A percentile compares a stretch with the other conserved stretches of the same genome.
These are phyloP conservation scores for Patiria miniata DNA, from an alignment of 35 echinoderm and acorn worm genomes.

Conservation along the genomic window DNA sequence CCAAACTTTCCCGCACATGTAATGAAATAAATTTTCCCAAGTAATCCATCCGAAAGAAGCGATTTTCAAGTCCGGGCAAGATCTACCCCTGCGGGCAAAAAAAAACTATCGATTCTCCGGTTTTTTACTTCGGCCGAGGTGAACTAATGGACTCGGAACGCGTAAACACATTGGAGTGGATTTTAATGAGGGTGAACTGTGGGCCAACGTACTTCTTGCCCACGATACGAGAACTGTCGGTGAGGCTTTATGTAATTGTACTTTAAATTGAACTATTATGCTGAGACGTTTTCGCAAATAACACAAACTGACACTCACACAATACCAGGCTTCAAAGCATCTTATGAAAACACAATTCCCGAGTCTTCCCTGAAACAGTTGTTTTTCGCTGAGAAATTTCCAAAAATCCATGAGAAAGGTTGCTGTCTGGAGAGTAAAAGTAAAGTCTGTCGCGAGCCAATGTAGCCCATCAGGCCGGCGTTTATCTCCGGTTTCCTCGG, in stretches of 20 bases:
- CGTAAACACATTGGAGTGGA: neutral
- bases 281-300: neutral
- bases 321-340: neutral
- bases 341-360: neutral
- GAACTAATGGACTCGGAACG: neutral
- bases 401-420: too few species aligned
- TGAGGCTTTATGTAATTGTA: neutral
- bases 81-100: neutral
- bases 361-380: constrained; percentile 9
- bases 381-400: neutral
- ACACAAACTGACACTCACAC: neutral
- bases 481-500: too few species aligned
- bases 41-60: neutral
- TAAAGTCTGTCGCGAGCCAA: too few species aligned
- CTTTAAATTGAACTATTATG: neutral
- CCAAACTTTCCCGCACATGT: neutral
- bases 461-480: too few species aligned
- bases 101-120: neutral
- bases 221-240: neutral
- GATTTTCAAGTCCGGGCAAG: neutral
- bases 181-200: neutral
- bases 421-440: too few species aligned
- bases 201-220: too few species aligned
- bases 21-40: neutral
- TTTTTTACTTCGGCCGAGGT: neutral